Evolutionary conservation across 2,888 invertebrate genomes (phyloP).

Genomic region (Melanotus villosus): DNA sequence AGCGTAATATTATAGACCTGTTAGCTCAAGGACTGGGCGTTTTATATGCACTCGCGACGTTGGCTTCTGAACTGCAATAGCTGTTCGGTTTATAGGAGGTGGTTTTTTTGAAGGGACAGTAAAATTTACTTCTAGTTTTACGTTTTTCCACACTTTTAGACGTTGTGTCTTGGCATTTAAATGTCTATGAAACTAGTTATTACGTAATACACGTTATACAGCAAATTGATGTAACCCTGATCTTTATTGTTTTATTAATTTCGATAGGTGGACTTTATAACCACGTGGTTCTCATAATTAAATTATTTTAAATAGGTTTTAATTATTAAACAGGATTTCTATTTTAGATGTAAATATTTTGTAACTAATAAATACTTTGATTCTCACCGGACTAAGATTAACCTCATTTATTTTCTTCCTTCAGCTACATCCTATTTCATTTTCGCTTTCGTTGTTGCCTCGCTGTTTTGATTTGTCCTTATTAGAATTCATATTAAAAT

Average conservation of each 20-base stretch:
- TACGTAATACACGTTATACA: constrained; percentile 6
- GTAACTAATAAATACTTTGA: no score
- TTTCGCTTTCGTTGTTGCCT: no score
- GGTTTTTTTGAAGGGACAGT: constrained; percentile 10
- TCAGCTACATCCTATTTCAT: no score
- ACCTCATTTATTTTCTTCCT: no score
- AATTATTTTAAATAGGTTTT: neutral
- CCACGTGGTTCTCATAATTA: neutral
- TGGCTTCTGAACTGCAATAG: constrained; percentile 9
- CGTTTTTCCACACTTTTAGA: constrained; percentile 7
- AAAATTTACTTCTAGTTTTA: constrained; percentile 8
- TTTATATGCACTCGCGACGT: neutral
- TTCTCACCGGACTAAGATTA: no score
- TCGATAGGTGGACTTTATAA: neutral
- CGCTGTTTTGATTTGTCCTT: no score
- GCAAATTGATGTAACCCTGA: constrained; percentile 16
- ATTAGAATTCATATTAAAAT: no score
- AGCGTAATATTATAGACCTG: neutral
- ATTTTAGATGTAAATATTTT: neutral
- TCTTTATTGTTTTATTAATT: constrained; percentile 15
- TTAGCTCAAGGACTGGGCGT: neutral
- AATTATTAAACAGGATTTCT: neutral
- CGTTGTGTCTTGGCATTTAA: constrained; percentile 18
- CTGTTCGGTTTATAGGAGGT: neutral
- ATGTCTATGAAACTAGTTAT: constrained; percentile 6